These are phyloP conservation scores for Archegozetes longisetosus DNA, from an alignment of 1,140 invertebrate species.

Conservation along the genomic window DNA sequence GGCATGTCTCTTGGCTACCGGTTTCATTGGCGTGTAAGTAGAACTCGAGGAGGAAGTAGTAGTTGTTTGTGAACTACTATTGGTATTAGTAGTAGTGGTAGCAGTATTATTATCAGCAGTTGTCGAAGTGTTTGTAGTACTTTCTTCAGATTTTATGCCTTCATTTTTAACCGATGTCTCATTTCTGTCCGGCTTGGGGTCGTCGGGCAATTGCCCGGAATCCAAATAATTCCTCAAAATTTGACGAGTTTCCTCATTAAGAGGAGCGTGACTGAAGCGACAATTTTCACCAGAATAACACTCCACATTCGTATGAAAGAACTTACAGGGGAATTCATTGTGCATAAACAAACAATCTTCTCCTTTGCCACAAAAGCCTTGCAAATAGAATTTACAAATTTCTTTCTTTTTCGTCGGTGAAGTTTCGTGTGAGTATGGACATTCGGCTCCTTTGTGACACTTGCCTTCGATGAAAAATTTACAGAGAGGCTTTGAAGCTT, in stretches of 20 bases:
- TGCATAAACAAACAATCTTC: slow-evolving; percentile 94
- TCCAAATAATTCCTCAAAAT: slow-evolving; percentile 36
- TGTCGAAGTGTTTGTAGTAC: neutral
- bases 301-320: slow-evolving; percentile 76
- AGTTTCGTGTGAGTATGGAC: slow-evolving; percentile 69
- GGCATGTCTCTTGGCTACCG: neutral
- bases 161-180: neutral
- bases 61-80: neutral
- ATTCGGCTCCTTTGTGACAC: slow-evolving; percentile 62
- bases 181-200: slow-evolving; percentile 4
- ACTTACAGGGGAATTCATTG: slow-evolving; percentile 93
- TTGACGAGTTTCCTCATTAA: slow-evolving; percentile 50
- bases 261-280: slow-evolving; percentile 78
- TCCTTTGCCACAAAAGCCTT: slow-evolving; percentile 59
- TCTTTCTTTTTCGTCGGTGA: slow-evolving; percentile 59
- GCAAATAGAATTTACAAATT: slow-evolving; percentile 89
- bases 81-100: neutral
- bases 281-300: slow-evolving; percentile 63
- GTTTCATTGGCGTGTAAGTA: neutral
- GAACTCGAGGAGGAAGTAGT: no score
- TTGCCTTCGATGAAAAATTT: slow-evolving; percentile 73
- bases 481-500: slow-evolving; percentile 31
- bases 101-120: neutral
- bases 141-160: no score
- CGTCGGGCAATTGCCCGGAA: slow-evolving; percentile 15